Conservation (phyloP, 2,113 vertebrate genomes). For the Gasterosteus nipponicus region DNA sequence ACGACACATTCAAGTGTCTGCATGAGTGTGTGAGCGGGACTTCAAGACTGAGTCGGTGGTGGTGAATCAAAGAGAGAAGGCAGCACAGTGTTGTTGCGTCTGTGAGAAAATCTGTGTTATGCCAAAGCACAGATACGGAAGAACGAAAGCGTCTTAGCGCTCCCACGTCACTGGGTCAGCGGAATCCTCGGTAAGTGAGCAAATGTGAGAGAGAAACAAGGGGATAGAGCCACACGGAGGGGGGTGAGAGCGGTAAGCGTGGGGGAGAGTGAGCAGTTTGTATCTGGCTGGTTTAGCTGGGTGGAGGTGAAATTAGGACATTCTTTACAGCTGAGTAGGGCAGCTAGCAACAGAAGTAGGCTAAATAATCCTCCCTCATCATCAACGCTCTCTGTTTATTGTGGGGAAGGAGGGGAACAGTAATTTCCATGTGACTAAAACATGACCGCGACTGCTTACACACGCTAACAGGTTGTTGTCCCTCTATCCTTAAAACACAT, state of each 20-base stretch:
- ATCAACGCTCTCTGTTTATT: conserved; percentile 69
- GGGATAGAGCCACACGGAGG: conserved; percentile 7
- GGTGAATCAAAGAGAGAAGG: conserved; percentile 27
- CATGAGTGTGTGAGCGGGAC: conserved; percentile 16
- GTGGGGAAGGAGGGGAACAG: conserved; percentile 21
- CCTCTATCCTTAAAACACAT: conserved; percentile 53
- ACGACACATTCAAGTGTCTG: conserved; percentile 12
- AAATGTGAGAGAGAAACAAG: conserved; percentile 32
- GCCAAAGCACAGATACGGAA: conserved; percentile 40
- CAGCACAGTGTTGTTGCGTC: conserved; percentile 53
- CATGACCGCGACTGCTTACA: conserved; percentile 50
- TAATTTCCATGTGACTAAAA: conserved; percentile 75
- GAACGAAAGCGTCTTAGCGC: conserved; percentile 35
- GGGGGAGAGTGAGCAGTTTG: not conserved
- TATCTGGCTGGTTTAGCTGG: conserved; percentile 25
- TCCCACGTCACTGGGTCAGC: conserved; percentile 37
- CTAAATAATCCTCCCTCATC: conserved; percentile 65
- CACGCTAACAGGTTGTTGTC: conserved; percentile 53
- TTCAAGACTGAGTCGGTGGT: conserved; percentile 34
- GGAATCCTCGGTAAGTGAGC: conserved; percentile 28
- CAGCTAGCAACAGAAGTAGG: conserved; percentile 74
- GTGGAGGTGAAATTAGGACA: conserved; percentile 66
- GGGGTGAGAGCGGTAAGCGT: conserved; percentile 28
- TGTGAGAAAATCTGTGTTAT: conserved; percentile 34
- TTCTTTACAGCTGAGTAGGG: conserved; percentile 72